Base-by-base conservation (phyloP, 1,140 invertebrate species). In the Rhagoletis pomonella region DNA sequence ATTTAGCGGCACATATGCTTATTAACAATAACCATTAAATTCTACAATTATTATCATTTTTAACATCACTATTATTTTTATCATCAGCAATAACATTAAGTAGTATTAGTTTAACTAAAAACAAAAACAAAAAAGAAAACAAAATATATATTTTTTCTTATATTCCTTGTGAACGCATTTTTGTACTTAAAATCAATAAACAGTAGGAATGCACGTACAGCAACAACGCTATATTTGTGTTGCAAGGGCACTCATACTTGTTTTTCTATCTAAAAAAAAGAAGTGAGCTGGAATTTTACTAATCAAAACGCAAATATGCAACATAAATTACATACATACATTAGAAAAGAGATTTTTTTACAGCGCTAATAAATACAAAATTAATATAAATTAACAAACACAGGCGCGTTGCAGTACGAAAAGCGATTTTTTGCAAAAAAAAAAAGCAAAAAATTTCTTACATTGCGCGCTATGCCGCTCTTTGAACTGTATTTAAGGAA, bases 1-100 rank as follows among this genome's bases (percentile, higher is more conserved):
- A 65, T 65, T 19, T 9, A 69, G 12, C 12, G 4, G 39, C 10
- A 69, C 69, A 73, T 73, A 73, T 17, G 69, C 69, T 55, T 55
- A 81, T 81, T 81, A 81, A 81, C 73, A 81, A 81, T 55, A 81
- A 50, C 73, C 55, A 81, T 81, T 81, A 55, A 81, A 55, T 81
- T 55, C 73, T 81, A 81, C 50, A 81, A 55, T 81, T n/a, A 58
- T 81, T 81, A 81, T 81, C 47, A 81, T 81, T 50, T 55, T 81
- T 81, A 81, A 81, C 73, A 81, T 81, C 73, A 81, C 73, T 81
- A 50, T 81, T 81, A 55, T 9, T 42, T 19, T 55, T 81, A 55
- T 29, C n/a, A 81, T 55, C 17, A 55, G 73, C 47, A 55, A 55
- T 81, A 81, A 55, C 44, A 81, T 58, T 55, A 58, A 58, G 47